Evolutionary conservation across 1,140 invertebrate genomes (phyloP), one percentile per base, ranked within the genome.

Genomic region (Tetragonula clypearis): DNA sequence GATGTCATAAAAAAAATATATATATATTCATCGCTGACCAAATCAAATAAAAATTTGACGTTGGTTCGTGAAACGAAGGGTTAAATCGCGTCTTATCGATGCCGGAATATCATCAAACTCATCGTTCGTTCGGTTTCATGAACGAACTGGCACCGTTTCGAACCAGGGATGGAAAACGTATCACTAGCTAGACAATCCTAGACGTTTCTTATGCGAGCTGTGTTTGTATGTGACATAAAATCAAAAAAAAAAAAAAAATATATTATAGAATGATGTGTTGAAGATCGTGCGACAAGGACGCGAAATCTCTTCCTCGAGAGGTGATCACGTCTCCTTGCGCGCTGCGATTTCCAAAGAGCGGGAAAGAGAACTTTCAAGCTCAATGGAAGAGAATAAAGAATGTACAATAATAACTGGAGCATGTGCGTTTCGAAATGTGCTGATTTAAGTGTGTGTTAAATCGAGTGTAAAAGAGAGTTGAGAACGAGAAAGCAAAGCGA

Each of bases 131-230:
- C 26, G 49, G 60, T 72, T 17, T 49, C n/a, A 0, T 12, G 17
- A 49, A 21, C 73, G 30, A 74, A 55, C 14, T 53, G 23, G 49
- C n/a, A 58, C 58, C 53, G 76, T 84, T 79, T 84, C 35, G 55
- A 75, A n/a, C 78, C 56, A 78, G 41, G 62, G 62, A 86, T 79
- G 72, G 75, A 77, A 86, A 82, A 88, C 82, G 82, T 90, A 88
- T 90, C 89, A 89, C 69, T 90, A 88, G 83, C 86, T 87, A 90
- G 89, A 90, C 89, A 90, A 90, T 90, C 89, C 53, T 90, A 90
- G 72, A 86, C 82, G 86, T 90, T 87, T 88, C 75, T 77, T 84
- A 75, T 77, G 73, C 76, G 73, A 88, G 49, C 65, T 84, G 65
- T 88, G 71, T 88, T 88, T 88, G 55, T 87, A 80, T 87, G 74